Conservation (phyloP, 2,797 vertebrate genomes). For the Crenuchus spilurus region DNA sequence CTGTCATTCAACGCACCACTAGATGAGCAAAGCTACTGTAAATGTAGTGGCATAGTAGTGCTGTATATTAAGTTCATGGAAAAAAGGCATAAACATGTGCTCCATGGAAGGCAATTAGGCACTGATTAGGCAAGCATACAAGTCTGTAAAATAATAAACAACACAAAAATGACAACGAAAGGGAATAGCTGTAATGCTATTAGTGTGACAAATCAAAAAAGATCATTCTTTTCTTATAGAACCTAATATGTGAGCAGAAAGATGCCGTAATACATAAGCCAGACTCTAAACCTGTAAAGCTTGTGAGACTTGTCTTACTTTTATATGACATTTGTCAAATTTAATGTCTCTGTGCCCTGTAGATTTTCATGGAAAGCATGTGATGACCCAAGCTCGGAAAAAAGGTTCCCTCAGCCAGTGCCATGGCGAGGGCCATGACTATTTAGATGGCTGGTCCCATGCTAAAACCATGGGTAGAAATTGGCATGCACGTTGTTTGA, state of each 20-base stretch:
- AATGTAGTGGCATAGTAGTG: background rate
- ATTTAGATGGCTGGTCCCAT: conserved; percentile 70
- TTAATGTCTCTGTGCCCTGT: conserved; percentile 44
- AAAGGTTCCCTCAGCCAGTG: conserved; percentile 72
- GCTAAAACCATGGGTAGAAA: conserved; percentile 73
- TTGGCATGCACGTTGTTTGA: conserved; percentile 70
- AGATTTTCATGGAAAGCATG: conserved; percentile 77
- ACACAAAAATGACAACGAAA: too few species aligned
- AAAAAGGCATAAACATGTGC: background rate
- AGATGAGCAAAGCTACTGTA: background rate
- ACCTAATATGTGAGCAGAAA: too few species aligned
- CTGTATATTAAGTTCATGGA: background rate
- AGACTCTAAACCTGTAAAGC: background rate
- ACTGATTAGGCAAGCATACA: background rate
- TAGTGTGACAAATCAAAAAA: too few species aligned
- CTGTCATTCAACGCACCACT: background rate
- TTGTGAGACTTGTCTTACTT: background rate
- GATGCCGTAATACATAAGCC: background rate
- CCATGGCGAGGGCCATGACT: conserved; percentile 68
- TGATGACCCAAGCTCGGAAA: conserved; percentile 82
- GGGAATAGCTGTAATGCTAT: too few species aligned
- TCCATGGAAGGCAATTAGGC: too few species aligned
- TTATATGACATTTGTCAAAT: conserved; percentile 7
- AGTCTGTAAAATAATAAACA: background rate
- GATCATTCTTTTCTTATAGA: too few species aligned